A percentile compares a stretch with the other conserved stretches of the same genome.
Conservation (phyloP, 2,797 vertebrate genomes). For the Leptodactylus fallax region DNA sequence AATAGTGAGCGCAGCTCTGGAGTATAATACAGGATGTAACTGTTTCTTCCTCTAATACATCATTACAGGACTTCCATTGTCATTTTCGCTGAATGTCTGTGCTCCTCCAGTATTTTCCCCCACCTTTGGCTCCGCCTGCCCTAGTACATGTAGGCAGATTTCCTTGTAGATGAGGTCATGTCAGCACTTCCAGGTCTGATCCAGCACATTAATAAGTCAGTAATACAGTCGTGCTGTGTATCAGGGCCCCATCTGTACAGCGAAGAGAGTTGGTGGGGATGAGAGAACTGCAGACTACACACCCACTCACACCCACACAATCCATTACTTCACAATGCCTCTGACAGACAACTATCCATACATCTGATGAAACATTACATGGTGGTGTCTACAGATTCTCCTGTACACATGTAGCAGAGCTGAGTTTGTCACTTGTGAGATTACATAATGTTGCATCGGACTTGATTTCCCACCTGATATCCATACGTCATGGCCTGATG, state of each 20-base stretch:
- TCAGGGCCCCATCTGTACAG: neutral
- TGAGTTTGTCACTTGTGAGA: neutral
- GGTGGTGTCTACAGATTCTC: neutral
- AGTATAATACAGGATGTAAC: too few species aligned
- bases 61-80: neutral
- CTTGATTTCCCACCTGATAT: neutral
- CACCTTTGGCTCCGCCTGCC: neutral
- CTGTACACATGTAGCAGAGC: neutral
- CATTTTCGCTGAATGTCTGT: neutral
- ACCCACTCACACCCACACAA: constrained; percentile 9
- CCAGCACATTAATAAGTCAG: neutral
- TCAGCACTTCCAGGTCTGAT: neutral
- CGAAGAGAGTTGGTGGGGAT: neutral
- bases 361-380: neutral
- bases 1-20: too few species aligned
- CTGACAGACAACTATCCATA: neutral
- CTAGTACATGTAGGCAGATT: neutral
- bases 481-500: neutral
- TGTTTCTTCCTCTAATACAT: neutral
- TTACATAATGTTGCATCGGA: neutral
- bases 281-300: neutral
- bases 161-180: neutral
- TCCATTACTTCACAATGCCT: neutral
- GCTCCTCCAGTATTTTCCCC: neutral
- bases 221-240: neutral